Evolutionary conservation across 2,113 vertebrate genomes (phyloP).

Genomic region (Gymnorhina tibicen): DNA sequence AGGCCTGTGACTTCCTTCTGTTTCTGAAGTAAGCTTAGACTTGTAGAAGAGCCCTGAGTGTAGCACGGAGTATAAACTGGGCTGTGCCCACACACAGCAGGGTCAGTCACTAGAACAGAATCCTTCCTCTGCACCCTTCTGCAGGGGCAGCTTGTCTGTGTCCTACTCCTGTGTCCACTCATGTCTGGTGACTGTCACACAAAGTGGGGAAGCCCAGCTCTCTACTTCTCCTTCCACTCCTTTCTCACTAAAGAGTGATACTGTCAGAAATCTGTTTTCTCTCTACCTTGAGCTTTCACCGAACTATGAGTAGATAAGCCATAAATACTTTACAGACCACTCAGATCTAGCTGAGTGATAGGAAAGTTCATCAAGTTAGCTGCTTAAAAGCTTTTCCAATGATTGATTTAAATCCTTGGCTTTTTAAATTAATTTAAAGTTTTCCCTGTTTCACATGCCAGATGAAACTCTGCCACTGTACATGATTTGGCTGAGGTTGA

Average conservation of each 20-base stretch:
- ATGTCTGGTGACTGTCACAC: background rate
- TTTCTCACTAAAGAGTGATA: background rate
- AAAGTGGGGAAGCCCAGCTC: background rate
- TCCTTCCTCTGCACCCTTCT: background rate
- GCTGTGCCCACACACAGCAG: background rate
- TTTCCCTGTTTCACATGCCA: background rate
- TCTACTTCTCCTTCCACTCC: background rate
- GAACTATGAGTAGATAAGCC: background rate
- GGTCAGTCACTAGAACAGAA: rapidly evolving
- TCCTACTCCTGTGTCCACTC: background rate
- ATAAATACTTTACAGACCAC: background rate
- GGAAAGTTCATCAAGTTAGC: background rate
- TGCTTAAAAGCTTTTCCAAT: background rate
- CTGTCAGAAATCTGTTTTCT: background rate
- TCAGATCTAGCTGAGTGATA: background rate
- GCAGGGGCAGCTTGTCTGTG: background rate
- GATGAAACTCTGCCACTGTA: background rate
- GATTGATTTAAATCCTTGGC: background rate
- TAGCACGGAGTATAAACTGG: background rate
- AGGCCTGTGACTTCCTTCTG: background rate
- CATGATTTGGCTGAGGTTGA: background rate
- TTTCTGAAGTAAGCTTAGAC: background rate
- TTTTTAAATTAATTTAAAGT: background rate
- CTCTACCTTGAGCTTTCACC: background rate
- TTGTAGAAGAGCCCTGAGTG: background rate